These are phyloP conservation scores for Procavia capensis DNA, from an alignment of 2,113 vertebrate genomes.

Conservation along the genomic window DNA sequence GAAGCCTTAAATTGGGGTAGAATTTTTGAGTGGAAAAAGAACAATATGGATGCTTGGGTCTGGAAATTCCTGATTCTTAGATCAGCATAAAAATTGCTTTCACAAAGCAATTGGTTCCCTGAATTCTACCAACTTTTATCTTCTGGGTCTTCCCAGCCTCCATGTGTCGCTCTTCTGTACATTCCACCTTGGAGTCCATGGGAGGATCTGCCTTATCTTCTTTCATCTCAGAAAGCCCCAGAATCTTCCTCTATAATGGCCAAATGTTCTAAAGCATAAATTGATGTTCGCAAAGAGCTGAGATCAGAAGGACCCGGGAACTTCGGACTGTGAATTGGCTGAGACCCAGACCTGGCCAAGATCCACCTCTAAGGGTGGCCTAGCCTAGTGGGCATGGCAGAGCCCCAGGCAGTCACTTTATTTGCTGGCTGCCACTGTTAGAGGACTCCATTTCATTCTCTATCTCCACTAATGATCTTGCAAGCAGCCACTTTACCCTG, in stretches of 20 bases:
- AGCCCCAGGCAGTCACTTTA: not conserved
- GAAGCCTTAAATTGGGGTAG: not conserved
- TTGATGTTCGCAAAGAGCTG: not conserved
- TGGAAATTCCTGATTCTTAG: not conserved
- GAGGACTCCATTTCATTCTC: not conserved
- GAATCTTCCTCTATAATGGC: not conserved
- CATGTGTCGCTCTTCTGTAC: not conserved
- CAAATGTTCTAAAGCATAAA: not conserved
- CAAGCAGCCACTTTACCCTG: not conserved
- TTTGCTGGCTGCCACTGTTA: not conserved
- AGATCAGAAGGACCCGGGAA: not conserved
- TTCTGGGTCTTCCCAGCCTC: not conserved
- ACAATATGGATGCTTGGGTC: not conserved
- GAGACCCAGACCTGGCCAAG: not conserved
- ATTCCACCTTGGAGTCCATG: not conserved
- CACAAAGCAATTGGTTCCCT: not conserved
- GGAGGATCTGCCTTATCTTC: not conserved
- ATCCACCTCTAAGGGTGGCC: not conserved
- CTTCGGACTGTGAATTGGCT: not conserved
- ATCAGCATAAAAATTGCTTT: too few species aligned
- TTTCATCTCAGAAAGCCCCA: not conserved
- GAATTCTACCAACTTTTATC: not conserved
- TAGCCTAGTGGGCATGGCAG: not conserved
- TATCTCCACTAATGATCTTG: slow-evolving; percentile 16
- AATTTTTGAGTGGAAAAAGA: not conserved